These are phyloP conservation scores for Sebastes baramenuke DNA, from an alignment of 2,797 vertebrate genomes.

Conservation along the genomic window DNA sequence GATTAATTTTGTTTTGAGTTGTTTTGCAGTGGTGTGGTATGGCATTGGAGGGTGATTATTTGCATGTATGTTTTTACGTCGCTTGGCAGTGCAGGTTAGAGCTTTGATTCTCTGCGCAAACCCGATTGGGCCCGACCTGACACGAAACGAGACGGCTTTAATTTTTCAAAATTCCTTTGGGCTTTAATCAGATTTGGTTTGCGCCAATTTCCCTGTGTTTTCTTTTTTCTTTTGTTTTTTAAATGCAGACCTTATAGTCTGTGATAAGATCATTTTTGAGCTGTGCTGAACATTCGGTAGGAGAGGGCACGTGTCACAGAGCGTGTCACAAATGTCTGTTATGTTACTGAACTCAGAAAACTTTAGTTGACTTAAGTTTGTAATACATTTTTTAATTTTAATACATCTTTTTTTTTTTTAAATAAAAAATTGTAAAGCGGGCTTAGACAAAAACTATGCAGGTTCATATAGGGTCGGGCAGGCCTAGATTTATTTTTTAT, in stretches of 20 bases:
- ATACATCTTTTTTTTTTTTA: background rate
- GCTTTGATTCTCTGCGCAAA: background rate
- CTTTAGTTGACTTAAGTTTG: background rate
- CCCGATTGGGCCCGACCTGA: background rate
- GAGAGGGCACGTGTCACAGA: background rate
- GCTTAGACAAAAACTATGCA: no score
- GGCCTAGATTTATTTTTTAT: background rate
- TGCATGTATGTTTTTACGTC: background rate
- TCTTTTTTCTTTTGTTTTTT: background rate
- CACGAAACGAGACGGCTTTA: no score
- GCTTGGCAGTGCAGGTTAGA: background rate
- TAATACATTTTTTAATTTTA: background rate
- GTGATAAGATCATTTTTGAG: background rate
- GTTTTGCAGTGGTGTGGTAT: background rate
- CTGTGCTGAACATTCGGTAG: background rate
- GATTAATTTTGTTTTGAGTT: constrained; percentile 63
- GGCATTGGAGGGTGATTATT: background rate
- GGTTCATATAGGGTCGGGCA: no score
- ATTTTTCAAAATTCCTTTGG: no score
- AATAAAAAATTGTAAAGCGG: background rate
- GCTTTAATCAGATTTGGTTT: no score
- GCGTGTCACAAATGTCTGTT: background rate
- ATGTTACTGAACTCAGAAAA: background rate
- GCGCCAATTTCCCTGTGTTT: no score
- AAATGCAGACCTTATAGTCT: background rate